phyloP scores from a whole-genome alignment of 2,888 invertebrate species.

The Polydrusus cervinus region DNA sequence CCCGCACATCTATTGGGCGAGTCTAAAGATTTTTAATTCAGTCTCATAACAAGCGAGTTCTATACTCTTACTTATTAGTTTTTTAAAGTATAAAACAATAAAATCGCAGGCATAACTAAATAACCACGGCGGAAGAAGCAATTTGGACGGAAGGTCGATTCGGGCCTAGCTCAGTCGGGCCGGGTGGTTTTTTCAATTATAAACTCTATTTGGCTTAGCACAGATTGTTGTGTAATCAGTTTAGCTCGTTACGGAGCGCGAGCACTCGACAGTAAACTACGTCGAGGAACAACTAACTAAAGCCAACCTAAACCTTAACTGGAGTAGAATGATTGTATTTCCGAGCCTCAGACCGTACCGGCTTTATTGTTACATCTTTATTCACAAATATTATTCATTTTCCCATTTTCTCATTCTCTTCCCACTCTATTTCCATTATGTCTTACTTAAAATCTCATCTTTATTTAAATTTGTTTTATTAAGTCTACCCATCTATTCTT shows the following conservation, averaged over 20 bases:
- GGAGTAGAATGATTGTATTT: slow-evolving; percentile 73
- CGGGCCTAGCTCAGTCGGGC: slow-evolving; percentile 37
- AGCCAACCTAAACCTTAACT: slow-evolving; percentile 73
- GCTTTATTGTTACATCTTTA: slow-evolving; percentile 61
- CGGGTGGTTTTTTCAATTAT: slow-evolving; percentile 73
- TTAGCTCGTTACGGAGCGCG: slow-evolving; percentile 72
- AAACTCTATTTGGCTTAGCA: slow-evolving; percentile 74
- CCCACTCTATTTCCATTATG: slow-evolving; percentile 54
- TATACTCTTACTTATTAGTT: background rate
- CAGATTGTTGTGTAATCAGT: slow-evolving; percentile 73
- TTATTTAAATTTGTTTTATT: slow-evolving; percentile 62
- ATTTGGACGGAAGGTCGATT: slow-evolving; percentile 38
- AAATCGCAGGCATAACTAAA: slow-evolving; percentile 37
- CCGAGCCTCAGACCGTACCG: slow-evolving; percentile 64
- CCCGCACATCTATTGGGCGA: no score
- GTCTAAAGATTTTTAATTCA: no score
- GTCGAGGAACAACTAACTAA: slow-evolving; percentile 72
- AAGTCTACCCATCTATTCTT: slow-evolving; percentile 24
- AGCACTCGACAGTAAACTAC: slow-evolving; percentile 72
- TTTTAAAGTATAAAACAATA: slow-evolving; percentile 15
- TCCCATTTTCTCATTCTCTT: slow-evolving; percentile 57
- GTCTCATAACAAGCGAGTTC: background rate
- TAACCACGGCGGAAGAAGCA: slow-evolving; percentile 46
- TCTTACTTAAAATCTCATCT: slow-evolving; percentile 63
- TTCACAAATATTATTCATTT: slow-evolving; percentile 67